phyloP scores from a whole-genome alignment of 2,113 vertebrate genomes.

The Hippocampus abdominalis region DNA sequence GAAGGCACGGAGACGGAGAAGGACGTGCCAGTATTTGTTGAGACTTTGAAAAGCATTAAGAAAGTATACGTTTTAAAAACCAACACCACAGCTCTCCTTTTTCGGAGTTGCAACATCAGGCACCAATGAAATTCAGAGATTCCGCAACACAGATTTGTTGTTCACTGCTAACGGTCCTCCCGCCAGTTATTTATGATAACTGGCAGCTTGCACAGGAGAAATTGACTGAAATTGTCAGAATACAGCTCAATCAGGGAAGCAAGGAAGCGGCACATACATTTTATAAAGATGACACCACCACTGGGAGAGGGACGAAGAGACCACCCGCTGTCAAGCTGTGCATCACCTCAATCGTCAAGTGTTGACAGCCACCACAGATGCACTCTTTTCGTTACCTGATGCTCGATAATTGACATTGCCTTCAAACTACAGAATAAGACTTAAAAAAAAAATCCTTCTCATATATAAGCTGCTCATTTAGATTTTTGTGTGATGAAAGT shows the following conservation, averaged over 20 bases:
- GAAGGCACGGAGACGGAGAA: too few species aligned
- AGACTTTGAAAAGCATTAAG: too few species aligned
- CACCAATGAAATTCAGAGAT: too few species aligned
- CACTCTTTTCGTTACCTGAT: constrained; percentile 82
- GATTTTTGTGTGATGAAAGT: constrained; percentile 60
- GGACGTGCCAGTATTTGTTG: too few species aligned
- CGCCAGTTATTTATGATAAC: not conserved
- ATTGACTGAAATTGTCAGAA: too few species aligned
- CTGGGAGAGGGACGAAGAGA: constrained; percentile 53
- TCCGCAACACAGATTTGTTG: too few species aligned
- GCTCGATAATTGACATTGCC: constrained; percentile 84
- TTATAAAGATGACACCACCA: not conserved
- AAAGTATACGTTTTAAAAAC: too few species aligned
- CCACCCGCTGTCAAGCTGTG: constrained; percentile 80
- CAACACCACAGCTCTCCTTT: too few species aligned
- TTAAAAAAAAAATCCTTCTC: constrained; percentile 50
- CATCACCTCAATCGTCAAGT: constrained; percentile 77
- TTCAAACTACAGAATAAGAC: constrained; percentile 49
- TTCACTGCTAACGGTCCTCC: too few species aligned
- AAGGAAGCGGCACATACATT: not conserved
- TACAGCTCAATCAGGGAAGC: too few species aligned
- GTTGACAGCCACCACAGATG: constrained; percentile 81
- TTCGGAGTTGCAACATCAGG: too few species aligned
- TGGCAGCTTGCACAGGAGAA: too few species aligned
- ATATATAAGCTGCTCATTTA: constrained; percentile 55